A percentile compares a stretch with the other conserved stretches of the same genome.
Conservation (phyloP, 2,797 vertebrate species). For the Eleutherodactylus coqui region DNA sequence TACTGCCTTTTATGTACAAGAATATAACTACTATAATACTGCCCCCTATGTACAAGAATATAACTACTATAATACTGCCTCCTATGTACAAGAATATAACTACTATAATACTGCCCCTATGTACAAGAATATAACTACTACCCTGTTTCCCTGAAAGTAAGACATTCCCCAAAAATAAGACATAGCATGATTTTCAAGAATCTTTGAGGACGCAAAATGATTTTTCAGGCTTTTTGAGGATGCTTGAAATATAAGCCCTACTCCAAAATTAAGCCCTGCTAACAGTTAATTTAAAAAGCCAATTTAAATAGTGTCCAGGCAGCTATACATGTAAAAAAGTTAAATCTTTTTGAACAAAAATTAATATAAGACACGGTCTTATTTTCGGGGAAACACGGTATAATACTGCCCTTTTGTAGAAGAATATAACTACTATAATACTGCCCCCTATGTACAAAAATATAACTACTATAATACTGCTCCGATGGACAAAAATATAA, state of each 20-base stretch:
- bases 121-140: constrained; percentile 2
- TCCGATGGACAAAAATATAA: neutral
- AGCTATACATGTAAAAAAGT: no score
- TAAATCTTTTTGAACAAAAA: no score
- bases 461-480: neutral
- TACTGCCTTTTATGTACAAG: neutral
- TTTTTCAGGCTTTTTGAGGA: no score
- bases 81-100: constrained; percentile 7
- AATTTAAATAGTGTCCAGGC: no score
- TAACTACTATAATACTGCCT: constrained; percentile 1
- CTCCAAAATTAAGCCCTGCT: no score
- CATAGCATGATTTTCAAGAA: no score
- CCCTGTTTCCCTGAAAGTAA: no score
- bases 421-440: constrained; percentile 1
- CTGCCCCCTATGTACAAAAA: neutral
- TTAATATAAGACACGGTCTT: neutral
- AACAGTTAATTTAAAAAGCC: no score
- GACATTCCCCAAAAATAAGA: no score
- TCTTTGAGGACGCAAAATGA: no score
- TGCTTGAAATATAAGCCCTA: no score
- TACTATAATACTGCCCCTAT: constrained; percentile 1
- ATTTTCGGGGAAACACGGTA: no score
- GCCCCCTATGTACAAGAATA: constrained; percentile 8
- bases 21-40: constrained; percentile 19
- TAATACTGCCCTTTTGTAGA: neutral